Base-by-base conservation (phyloP, 2,797 vertebrate genomes). In the Chelonia mydas region DNA sequence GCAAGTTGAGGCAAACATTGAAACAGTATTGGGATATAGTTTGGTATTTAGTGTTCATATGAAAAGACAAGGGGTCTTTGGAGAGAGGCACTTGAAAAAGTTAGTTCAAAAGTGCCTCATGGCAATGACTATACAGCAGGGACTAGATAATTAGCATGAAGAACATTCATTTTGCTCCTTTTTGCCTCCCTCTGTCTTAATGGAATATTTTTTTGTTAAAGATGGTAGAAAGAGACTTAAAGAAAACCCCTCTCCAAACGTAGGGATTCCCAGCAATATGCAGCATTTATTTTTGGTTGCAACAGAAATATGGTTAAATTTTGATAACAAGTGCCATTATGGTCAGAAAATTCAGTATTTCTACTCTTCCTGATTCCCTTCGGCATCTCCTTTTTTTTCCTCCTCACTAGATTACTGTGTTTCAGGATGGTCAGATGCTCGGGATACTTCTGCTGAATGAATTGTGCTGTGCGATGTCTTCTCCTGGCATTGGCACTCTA, bases 381-480 rank as follows among this genome's bases (percentile, higher is more conserved):
- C 17, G 5, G 13, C 17, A 19, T 5, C 55, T 84, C 83, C 83
- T 8, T 50, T 21, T 11, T 55, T 55, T 31, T 0, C 5, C 41
- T 45, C 12, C 37, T 27, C 41, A 25, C 41, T 27, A 45, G 37
- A 45, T 47, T 27, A 0, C 13, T 3, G 6, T 88, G 0, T 57
- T 76, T 85, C 86, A 74, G 31, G 47, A 6, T 37, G 21, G 61
- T 45, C 37, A 41, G 28, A 23, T 81, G 19, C n/a, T 81, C 3
- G 33, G 21, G 72, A 28, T 79, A 83, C 49, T 47, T 84, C 25
- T 41, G 61, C 5, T 72, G 0, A 53, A 10, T 37, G 51, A 57
- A 6, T 57, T 21, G 7, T 79, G 41, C 78, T 37, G 25, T 0
- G 2, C 61, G n/a, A 9, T 23, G 83, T 0, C 4, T 33, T 65